phyloP scores from a whole-genome alignment of 2,797 vertebrate species.

The Merluccius polli region DNA sequence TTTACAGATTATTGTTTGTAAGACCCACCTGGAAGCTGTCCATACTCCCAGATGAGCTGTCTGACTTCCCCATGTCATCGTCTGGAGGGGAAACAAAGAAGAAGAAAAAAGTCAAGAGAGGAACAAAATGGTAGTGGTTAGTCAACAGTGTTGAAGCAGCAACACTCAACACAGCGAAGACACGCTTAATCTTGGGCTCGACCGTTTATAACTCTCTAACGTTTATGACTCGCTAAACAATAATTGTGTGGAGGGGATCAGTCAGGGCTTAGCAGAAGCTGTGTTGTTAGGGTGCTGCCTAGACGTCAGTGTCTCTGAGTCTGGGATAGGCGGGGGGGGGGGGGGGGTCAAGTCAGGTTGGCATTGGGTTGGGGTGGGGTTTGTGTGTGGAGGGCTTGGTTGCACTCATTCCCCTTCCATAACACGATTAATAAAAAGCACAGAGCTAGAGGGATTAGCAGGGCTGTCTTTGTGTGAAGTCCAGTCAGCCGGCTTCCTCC shows the following conservation, averaged over 20 bases:
- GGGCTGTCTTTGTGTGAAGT: neutral
- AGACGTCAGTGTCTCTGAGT: neutral
- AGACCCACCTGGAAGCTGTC: slow-evolving; percentile 88
- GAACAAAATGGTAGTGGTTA: neutral
- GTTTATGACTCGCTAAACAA: neutral
- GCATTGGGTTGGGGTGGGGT: no score
- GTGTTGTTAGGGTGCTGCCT: neutral
- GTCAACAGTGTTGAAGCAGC: neutral
- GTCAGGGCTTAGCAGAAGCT: neutral
- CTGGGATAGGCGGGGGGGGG: neutral
- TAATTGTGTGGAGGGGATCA: slow-evolving; percentile 4
- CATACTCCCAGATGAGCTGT: slow-evolving; percentile 87
- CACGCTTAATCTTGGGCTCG: neutral
- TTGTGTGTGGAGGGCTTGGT: neutral
- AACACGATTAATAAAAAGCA: neutral
- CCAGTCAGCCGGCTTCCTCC: neutral
- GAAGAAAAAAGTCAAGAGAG: neutral
- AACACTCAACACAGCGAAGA: neutral
- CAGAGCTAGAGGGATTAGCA: neutral
- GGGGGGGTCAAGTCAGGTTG: neutral
- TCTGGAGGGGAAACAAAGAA: slow-evolving; percentile 67
- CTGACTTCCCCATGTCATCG: slow-evolving; percentile 90
- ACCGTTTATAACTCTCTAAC: neutral
- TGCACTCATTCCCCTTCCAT: neutral
- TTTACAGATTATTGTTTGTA: slow-evolving; percentile 13